Conservation (phyloP, 2,888 invertebrate genomes). For the Conus canariensis region DNA sequence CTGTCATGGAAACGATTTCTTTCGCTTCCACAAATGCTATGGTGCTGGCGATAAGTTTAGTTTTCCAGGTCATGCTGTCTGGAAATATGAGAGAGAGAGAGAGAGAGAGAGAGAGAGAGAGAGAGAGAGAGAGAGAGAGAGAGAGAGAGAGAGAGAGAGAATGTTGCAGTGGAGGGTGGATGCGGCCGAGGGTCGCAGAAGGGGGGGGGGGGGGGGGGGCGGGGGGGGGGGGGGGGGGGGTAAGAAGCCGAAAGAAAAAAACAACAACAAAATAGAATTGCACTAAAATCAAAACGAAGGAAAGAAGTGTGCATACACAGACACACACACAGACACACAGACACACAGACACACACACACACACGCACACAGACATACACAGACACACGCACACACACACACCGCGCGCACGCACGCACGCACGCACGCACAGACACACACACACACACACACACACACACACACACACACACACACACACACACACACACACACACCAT, state of each 20-base stretch:
- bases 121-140: not conserved
- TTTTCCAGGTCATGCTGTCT: not conserved
- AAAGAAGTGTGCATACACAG: not conserved
- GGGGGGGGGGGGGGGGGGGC: too few species aligned
- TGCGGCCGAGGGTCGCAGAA: not conserved
- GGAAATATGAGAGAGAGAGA: too few species aligned
- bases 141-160: not conserved
- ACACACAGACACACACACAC: too few species aligned
- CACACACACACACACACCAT: not conserved
- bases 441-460: not conserved
- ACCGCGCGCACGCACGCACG: not conserved
- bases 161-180: not conserved
- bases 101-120: not conserved
- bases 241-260: too few species aligned
- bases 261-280: not conserved
- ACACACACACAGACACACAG: too few species aligned
- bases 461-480: not conserved
- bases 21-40: not conserved
- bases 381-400: too few species aligned
- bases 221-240: too few species aligned
- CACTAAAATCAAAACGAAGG: not conserved
- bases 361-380: too few species aligned
- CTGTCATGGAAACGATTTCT: too few species aligned
- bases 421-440: not conserved
- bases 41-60: not conserved